Evolutionary conservation across 1,140 invertebrate genomes (phyloP).

Genomic region (Cyclargus thomasi): DNA sequence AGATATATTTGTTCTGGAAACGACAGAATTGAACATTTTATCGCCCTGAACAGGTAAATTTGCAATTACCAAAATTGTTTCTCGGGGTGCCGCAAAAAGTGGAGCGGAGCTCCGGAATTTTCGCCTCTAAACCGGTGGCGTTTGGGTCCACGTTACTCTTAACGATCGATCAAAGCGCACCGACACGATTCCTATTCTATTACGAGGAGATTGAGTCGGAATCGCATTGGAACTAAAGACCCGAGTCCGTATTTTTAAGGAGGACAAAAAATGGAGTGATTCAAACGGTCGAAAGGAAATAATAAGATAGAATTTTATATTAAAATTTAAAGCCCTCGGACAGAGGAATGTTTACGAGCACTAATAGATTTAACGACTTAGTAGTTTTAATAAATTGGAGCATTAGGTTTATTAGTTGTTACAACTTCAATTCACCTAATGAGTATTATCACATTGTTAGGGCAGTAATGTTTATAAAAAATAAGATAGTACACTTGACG

Average conservation of each 20-base stretch:
- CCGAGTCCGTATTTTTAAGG: constrained; percentile 20
- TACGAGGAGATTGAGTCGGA: constrained; percentile 20
- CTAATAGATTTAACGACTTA: constrained; percentile 2
- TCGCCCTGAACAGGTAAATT: constrained; percentile 43
- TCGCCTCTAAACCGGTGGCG: neutral
- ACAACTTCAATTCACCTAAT: neutral
- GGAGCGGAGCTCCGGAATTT: neutral
- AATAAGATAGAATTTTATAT: constrained; percentile 15
- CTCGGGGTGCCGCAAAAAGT: constrained; percentile 27
- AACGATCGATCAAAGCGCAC: constrained; percentile 15
- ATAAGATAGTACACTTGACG: too few species aligned
- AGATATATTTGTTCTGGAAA: constrained; percentile 24
- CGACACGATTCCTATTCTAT: constrained; percentile 21
- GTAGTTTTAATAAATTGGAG: constrained; percentile 1
- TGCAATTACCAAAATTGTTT: constrained; percentile 37
- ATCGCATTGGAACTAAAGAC: constrained; percentile 20
- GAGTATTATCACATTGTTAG: neutral
- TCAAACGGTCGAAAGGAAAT: constrained; percentile 12
- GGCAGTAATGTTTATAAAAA: neutral
- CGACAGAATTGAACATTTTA: constrained; percentile 27
- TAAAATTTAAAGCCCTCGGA: neutral
- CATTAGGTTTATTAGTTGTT: neutral
- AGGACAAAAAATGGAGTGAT: constrained; percentile 18
- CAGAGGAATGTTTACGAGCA: neutral
- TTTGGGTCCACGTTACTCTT: neutral